A percentile compares a stretch with the other conserved stretches of the same genome.
phyloP scores from a whole-genome alignment of 2,797 vertebrate genomes.

The Xenops minutus region DNA sequence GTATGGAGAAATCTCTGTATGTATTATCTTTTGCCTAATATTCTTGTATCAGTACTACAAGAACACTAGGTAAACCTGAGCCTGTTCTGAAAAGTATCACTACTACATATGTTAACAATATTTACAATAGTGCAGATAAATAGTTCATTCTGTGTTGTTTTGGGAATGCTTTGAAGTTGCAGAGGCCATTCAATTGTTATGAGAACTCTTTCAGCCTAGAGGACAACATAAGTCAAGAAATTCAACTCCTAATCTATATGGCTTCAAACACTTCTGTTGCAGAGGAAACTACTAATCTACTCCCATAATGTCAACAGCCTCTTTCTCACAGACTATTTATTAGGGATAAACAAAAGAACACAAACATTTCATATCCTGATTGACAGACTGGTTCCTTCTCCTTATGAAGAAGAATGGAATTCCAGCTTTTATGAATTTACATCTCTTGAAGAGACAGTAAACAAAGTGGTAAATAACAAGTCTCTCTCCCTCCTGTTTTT shows the following conservation, averaged over 20 bases:
- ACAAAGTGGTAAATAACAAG: not conserved
- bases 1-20: not conserved
- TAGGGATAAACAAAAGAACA: not conserved
- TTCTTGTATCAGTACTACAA: not conserved
- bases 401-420: not conserved
- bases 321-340: not conserved
- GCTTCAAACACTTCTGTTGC: not conserved
- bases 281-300: not conserved
- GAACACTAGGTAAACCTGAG: not conserved
- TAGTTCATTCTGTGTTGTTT: not conserved
- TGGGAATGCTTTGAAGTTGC: not conserved
- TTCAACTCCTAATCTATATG: not conserved
- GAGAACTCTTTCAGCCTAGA: not conserved
- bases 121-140: not conserved
- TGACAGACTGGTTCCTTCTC: not conserved
- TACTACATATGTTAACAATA: not conserved
- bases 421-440: not conserved
- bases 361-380: not conserved
- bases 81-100: not conserved
- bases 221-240: not conserved
- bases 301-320: accelerated
- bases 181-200: not conserved
- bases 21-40: not conserved
- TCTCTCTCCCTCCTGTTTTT: not conserved
- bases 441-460: not conserved